These are phyloP conservation scores for Protaetia brevitarsis DNA, from an alignment of 1,140 invertebrate species.

Conservation along the genomic window DNA sequence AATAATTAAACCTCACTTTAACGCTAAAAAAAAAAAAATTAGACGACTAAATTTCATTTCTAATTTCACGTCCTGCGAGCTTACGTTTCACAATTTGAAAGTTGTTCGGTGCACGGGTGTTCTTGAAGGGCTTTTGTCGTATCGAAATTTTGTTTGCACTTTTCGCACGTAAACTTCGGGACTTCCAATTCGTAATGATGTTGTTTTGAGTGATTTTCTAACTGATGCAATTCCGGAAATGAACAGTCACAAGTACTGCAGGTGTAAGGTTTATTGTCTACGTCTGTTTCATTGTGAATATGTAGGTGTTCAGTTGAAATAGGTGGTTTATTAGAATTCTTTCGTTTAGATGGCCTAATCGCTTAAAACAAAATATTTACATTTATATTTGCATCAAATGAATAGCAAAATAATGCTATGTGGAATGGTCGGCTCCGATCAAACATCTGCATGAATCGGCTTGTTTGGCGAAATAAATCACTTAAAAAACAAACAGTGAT, in stretches of 20 bases:
- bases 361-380: constrained; percentile 27
- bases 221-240: not conserved
- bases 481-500: too few relatives aligned
- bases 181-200: not conserved
- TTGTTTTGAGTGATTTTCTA: constrained; percentile 15
- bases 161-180: too few relatives aligned
- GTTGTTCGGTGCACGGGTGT: not conserved
- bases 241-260: not conserved
- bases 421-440: too few relatives aligned
- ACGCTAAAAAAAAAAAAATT: not conserved
- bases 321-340: constrained; percentile 28
- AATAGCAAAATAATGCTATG: too few relatives aligned
- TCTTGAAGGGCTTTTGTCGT: not conserved
- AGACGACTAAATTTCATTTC: not conserved
- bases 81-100: too few relatives aligned
- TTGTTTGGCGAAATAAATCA: too few relatives aligned
- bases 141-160: not conserved
- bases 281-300: not conserved
- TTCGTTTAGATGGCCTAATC: constrained; percentile 22
- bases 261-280: not conserved
- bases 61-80: too few relatives aligned
- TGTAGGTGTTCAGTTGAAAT: constrained; percentile 27
- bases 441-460: too few relatives aligned
- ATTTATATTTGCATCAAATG: too few relatives aligned
- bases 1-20: constrained; percentile 24